phyloP scores from a whole-genome alignment of 2,113 vertebrate species.

The Ceyx melanurus region DNA sequence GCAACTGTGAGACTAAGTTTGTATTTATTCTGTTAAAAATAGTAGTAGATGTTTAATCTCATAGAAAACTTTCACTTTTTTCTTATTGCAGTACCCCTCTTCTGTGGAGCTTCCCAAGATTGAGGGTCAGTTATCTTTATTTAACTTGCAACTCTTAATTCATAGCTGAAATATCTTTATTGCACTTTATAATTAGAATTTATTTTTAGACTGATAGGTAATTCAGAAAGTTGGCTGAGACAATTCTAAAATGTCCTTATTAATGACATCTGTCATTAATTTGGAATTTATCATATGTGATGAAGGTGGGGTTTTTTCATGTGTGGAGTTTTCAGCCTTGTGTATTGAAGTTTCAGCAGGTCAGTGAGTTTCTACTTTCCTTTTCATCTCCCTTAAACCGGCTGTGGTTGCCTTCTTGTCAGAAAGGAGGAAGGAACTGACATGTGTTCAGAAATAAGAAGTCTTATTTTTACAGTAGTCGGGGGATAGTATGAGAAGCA shows the following conservation, averaged over 20 bases:
- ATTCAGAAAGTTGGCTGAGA: not conserved
- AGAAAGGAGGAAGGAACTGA: not conserved
- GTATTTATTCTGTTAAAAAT: not conserved
- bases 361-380: not conserved
- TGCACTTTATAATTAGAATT: not conserved
- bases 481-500: not conserved
- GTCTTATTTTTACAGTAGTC: not conserved
- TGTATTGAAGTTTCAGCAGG: not conserved
- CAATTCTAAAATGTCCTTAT: not conserved
- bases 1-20: not conserved
- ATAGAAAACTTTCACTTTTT: not conserved
- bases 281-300: not conserved
- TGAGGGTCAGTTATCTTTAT: slow-evolving; percentile 78
- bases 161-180: not conserved
- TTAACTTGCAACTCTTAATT: not conserved
- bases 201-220: not conserved
- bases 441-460: not conserved
- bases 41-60: not conserved
- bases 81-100: slow-evolving; percentile 76
- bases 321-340: not conserved
- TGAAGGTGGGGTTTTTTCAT: not conserved
- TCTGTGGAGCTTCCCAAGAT: slow-evolving; percentile 79
- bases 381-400: not conserved
- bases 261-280: not conserved
- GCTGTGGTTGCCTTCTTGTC: not conserved